A percentile compares a stretch with the other conserved stretches of the same genome.
phyloP scores from a whole-genome alignment of 2,113 vertebrate genomes.

The Ahaetulla prasina region DNA sequence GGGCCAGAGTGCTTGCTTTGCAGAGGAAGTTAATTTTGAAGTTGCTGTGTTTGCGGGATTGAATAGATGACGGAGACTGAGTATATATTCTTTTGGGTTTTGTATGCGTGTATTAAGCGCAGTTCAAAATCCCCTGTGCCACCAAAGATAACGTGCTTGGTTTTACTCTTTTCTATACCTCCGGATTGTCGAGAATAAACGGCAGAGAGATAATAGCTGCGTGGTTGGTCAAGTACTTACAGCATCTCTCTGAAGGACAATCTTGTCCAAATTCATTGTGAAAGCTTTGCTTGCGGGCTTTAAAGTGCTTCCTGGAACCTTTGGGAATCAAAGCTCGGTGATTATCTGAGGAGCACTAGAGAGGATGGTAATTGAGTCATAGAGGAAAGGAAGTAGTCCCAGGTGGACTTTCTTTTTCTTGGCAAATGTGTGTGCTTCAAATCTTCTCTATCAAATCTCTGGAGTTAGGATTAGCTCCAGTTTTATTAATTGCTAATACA shows the following conservation, averaged over 20 bases:
- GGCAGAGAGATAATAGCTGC: neutral
- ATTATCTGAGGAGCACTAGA: neutral
- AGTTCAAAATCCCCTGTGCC: neutral
- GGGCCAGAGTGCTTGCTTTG: neutral
- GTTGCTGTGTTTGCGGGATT: neutral
- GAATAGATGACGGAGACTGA: neutral
- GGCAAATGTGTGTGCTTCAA: neutral
- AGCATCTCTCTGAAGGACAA: neutral
- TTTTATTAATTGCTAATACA: neutral
- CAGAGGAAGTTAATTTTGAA: neutral
- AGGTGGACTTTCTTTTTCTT: neutral
- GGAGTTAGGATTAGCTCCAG: conserved; percentile 14
- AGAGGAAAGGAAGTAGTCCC: neutral
- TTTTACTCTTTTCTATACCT: neutral
- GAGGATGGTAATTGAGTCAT: neutral
- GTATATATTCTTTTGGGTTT: neutral
- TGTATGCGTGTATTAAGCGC: neutral
- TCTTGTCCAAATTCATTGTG: neutral
- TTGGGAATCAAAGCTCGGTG: neutral
- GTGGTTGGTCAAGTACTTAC: neutral
- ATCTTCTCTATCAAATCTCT: neutral
- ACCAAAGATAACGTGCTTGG: neutral
- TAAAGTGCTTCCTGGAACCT: neutral
- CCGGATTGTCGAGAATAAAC: neutral
- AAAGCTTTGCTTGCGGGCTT: neutral